Percentiles rank a stretch among this genome's conserved stretches.
Evolutionary conservation across 2,797 vertebrate species (phyloP).

Genomic region (Eremophila alpestris): DNA sequence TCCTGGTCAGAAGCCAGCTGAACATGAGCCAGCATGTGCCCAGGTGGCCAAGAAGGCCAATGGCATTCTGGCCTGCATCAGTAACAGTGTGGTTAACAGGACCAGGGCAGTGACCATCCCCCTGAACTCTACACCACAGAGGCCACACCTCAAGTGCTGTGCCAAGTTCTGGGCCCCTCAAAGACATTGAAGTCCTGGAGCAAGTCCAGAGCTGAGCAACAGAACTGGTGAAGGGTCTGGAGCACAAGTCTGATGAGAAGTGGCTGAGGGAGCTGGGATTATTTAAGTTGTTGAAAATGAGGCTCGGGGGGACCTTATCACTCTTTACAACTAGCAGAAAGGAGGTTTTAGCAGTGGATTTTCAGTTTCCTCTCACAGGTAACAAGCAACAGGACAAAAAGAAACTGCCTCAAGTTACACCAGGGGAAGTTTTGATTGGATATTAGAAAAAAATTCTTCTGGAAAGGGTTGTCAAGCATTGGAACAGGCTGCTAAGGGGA

Average conservation of each 20-base stretch:
- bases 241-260: neutral
- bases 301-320: neutral
- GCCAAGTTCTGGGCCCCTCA: neutral
- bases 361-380: neutral
- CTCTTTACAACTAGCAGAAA: neutral
- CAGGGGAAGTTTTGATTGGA: neutral
- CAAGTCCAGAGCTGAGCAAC: neutral
- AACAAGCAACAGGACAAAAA: neutral
- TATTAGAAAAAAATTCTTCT: neutral
- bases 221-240: neutral
- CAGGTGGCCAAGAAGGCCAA: neutral
- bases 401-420: fast-evolving
- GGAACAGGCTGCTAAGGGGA: neutral
- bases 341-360: neutral
- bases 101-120: fast-evolving
- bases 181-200: neutral
- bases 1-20: neutral
- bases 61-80: neutral
- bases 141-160: fast-evolving
- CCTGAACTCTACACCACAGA: neutral
- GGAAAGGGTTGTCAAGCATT: neutral
- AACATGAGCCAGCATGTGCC: neutral
- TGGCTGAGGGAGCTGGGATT: neutral
- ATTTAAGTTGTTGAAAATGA: neutral
- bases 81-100: neutral